Conservation (phyloP, 2,797 vertebrate species). For the Sebastes alutus region DNA sequence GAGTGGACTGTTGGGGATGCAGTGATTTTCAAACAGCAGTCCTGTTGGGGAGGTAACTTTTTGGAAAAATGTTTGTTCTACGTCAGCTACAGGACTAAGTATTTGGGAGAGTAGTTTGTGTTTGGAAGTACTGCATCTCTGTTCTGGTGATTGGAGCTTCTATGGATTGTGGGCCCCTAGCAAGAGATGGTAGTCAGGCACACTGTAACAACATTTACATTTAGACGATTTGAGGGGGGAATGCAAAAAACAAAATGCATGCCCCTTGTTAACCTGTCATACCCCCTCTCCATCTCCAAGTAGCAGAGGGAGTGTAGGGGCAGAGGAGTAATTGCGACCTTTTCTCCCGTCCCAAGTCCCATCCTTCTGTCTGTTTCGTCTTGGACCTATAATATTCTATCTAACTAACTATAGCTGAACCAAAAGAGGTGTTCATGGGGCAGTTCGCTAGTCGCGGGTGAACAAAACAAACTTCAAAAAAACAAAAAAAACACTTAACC, state of each 20-base stretch:
- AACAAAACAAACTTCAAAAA: not conserved
- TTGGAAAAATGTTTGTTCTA: not conserved
- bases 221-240: not conserved
- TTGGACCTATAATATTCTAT: not conserved
- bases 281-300: too few species aligned
- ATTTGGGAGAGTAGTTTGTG: not conserved
- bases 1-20: not conserved
- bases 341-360: not conserved
- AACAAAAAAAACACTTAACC: too few species aligned
- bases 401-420: not conserved
- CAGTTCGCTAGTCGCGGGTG: not conserved
- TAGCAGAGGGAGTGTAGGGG: too few species aligned
- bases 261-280: too few species aligned
- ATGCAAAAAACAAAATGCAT: too few species aligned
- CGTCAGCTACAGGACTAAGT: not conserved
- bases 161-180: not conserved
- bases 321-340: not conserved
- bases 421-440: not conserved
- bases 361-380: not conserved
- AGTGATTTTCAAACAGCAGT: slow-evolving; percentile 2
- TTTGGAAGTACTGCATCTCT: not conserved
- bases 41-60: not conserved
- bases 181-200: not conserved
- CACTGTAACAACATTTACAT: not conserved
- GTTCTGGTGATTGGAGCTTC: not conserved